Evolutionary conservation across 2,797 vertebrate genomes (phyloP), one percentile per base, ranked within the genome.

Genomic region (Pachyuromys duprasi): DNA sequence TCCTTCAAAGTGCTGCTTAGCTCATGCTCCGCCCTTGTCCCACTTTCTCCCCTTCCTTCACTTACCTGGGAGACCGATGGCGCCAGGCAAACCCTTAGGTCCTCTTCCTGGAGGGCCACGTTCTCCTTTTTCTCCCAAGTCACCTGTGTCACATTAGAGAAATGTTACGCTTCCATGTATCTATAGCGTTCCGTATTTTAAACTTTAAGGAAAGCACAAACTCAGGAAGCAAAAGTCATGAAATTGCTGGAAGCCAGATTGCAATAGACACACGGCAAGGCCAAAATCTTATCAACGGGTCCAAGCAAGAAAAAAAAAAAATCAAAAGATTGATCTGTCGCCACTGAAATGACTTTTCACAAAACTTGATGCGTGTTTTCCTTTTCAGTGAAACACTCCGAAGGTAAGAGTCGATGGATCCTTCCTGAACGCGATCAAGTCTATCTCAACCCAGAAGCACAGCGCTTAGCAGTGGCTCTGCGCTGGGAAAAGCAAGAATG

Each of bases 1-100:
- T 97, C 76, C 91, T 74, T 69, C 81, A 42, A 67, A 92, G 76
- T 9, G 4, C 36, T 45, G 87, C 31, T 70, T n/a, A 57, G 4
- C 33, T 26, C 96, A 86, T 72, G 45, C 55, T 60, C 15, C 26
- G 22, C 2, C 15, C 13, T 4, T n/a, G 5, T 42, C 70, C 28
- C 26, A 49, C 2, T 86, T 65, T 72, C 89, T 72, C 63, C 17
- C 42, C 22, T 65, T 60, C 63, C 0, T 2, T 36, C 87, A 87
- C 97, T 99, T 97, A 99, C 99, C 99, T 98, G 99, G 99, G 90
- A 99, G 99, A 95, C 99, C 99, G 81, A 98, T 98, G 86, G 99
- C 97, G 98, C 99, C 99, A 11, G 98, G 99, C 90, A 99, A 98
- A 97, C 99, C 99, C 98, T 99, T 99, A 20, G 98, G 97, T 96